Evolutionary conservation across 2,888 invertebrate species (phyloP).

Genomic region (Patella depressa): DNA sequence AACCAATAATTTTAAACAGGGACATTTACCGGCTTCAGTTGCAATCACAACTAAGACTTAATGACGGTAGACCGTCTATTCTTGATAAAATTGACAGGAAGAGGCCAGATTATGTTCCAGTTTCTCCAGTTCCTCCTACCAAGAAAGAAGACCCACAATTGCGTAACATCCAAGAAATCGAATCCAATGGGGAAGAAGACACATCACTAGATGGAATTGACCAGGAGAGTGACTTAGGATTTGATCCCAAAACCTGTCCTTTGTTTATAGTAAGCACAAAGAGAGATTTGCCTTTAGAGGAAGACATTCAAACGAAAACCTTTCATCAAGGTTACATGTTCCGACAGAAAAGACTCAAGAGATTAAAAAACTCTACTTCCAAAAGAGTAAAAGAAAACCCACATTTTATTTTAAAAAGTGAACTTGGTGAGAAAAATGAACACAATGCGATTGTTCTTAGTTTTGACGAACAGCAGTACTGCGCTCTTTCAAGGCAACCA

Average conservation of each 20-base stretch:
- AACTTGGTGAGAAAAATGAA: background rate
- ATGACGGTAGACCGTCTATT: background rate
- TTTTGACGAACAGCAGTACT: background rate
- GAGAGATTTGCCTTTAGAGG: background rate
- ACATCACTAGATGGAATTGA: background rate
- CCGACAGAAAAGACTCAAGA: background rate
- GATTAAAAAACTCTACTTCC: background rate
- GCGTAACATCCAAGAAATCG: too few species aligned
- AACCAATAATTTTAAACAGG: background rate
- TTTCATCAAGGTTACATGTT: background rate
- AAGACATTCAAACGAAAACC: background rate
- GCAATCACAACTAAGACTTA: background rate
- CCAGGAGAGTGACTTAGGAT: background rate
- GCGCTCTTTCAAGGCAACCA: background rate
- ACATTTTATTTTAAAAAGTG: background rate
- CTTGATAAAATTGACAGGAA: background rate
- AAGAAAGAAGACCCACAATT: background rate
- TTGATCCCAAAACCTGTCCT: background rate
- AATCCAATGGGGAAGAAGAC: background rate
- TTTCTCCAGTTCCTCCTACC: background rate
- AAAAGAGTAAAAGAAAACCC: background rate
- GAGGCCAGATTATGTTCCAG: background rate
- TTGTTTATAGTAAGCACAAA: slow-evolving; percentile 1
- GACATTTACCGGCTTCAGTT: background rate
- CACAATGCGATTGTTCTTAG: background rate